phyloP scores from a whole-genome alignment of 2,113 vertebrate genomes.

The Marmota monax region DNA sequence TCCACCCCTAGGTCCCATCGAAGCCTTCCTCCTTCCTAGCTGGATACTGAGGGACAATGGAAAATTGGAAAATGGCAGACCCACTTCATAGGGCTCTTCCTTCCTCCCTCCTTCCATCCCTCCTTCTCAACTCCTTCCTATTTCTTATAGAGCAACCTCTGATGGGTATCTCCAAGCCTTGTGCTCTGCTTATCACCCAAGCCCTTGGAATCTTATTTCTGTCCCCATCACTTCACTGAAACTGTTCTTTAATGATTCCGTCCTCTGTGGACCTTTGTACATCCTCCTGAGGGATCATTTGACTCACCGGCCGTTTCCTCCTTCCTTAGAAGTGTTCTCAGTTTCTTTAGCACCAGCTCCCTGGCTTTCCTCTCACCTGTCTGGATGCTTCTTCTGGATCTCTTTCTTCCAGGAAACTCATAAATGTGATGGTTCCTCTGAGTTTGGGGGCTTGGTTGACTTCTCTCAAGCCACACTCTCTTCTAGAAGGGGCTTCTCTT shows the following conservation, averaged over 20 bases:
- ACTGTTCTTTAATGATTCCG: not conserved
- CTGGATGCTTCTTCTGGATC: not conserved
- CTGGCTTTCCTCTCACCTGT: conserved; percentile 26
- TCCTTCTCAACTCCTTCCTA: not conserved
- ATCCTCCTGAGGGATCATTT: not conserved
- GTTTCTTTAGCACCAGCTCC: conserved; percentile 46
- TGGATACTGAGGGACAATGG: not conserved
- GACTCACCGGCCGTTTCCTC: conserved; percentile 45
- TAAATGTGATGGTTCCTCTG: not conserved
- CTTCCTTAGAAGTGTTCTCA: conserved; percentile 36
- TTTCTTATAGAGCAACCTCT: not conserved
- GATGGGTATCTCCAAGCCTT: not conserved
- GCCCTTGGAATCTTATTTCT: not conserved
- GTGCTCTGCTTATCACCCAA: not conserved
- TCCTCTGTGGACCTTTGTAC: conserved; percentile 27
- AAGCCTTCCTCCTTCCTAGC: not conserved
- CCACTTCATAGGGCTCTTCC: not conserved
- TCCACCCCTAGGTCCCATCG: not conserved
- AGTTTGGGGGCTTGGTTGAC: not conserved
- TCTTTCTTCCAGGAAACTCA: not conserved
- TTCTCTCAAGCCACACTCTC: not conserved
- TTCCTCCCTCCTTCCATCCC: not conserved
- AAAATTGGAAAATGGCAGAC: not conserved
- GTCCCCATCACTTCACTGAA: not conserved
- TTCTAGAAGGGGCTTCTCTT: not conserved